Evolutionary conservation across 1,140 invertebrate species (phyloP).

Genomic region (Saxidomus purpurata): DNA sequence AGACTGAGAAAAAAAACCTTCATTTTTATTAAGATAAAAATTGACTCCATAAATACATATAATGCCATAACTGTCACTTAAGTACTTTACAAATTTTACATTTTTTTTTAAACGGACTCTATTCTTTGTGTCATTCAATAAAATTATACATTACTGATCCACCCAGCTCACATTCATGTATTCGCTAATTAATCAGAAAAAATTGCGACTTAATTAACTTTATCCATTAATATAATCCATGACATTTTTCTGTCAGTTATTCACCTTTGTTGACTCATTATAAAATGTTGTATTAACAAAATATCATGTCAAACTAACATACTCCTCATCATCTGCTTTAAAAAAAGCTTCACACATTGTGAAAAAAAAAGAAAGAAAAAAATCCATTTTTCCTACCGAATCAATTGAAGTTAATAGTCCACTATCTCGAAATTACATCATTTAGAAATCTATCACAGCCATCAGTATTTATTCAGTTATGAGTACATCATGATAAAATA

Average conservation of each 20-base stretch:
- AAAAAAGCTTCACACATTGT: not conserved
- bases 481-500: conserved; percentile 59
- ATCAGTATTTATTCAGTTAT: not conserved
- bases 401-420: not conserved
- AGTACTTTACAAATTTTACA: too few species aligned
- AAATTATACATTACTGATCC: conserved; percentile 13
- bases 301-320: not conserved
- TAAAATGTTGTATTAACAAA: not conserved
- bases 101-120: not conserved
- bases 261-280: conserved; percentile 4
- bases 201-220: conserved; percentile 4
- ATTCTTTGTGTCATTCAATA: not conserved
- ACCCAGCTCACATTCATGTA: not conserved
- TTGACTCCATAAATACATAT: not conserved
- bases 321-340: not conserved
- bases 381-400: not conserved
- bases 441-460: conserved; percentile 4
- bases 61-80: not conserved
- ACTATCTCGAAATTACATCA: not conserved
- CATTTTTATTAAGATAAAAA: not conserved
- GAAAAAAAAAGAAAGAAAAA: not conserved
- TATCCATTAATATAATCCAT: not conserved
- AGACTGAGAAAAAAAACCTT: not conserved
- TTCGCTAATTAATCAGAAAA: conserved; percentile 4
- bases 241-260: not conserved